Evolutionary conservation across 2,113 vertebrate genomes (phyloP), one percentile per base, ranked within the genome.

Genomic region (Eretmochelys imbricata): DNA sequence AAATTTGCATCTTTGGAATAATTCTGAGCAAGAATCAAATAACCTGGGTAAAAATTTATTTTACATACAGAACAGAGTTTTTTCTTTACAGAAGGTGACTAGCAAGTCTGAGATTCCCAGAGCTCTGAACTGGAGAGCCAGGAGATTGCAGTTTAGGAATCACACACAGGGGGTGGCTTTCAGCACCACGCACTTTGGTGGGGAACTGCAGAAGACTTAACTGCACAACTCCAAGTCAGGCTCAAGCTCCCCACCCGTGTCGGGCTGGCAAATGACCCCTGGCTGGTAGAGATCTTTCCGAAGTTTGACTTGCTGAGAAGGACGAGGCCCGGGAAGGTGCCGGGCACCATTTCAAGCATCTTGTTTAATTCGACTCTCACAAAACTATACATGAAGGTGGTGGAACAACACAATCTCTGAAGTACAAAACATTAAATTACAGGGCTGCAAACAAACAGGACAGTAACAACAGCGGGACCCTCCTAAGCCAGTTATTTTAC

Each of bases 31-130:
- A 91, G 48, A 94, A 8, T 6, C 7, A 80, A 92, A 29, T 42
- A 84, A 95, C 91, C 96, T 97, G 97, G 97, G 97, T 98, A 98
- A 98, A 98, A 98, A 98, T 98, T 98, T 98, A 98, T 98, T 98
- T 97, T 98, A 98, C 95, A 97, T 98, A 98, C 96, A 97, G 98
- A 98, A 92, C 94, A 97, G 93, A 97, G 89, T 76, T 59, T 65
- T 96, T 88, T 80, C 89, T 88, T 91, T 90, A 82, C 31, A 95
- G 85, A 89, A 95, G 92, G 91, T 8, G 84, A 95, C 89, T 84
- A 69, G 94, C 88, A 90, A 96, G 90, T 96, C 46, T 49, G 51
- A 94, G 94, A 97, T 96, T 88, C 95, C 93, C 96, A 97, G 89
- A 8, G 81, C 5, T 94, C 92, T 48, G 89, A 96, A 94, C 76